Evolutionary conservation across 2,888 invertebrate species (phyloP).

Genomic region (Andrena camellia): DNA sequence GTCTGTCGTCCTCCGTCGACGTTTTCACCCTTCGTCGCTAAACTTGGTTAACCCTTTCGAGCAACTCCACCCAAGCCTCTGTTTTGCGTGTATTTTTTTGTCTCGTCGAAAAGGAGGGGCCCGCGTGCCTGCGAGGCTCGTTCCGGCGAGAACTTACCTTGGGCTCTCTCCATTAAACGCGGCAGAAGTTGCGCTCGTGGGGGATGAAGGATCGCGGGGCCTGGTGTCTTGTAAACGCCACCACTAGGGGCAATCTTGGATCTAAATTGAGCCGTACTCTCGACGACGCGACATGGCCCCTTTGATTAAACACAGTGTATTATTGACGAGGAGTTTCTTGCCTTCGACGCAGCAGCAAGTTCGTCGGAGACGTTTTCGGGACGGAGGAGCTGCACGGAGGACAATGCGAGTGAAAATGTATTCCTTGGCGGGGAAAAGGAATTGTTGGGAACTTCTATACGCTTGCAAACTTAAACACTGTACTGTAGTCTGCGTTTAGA

Average conservation of each 20-base stretch:
- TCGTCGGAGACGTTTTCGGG: not conserved
- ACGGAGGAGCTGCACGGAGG: not conserved
- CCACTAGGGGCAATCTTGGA: constrained; percentile 35
- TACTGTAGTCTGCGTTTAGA: not conserved
- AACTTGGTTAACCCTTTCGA: constrained; percentile 60
- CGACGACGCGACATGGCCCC: constrained; percentile 36
- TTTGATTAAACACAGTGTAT: constrained; percentile 51
- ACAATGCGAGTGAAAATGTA: not conserved
- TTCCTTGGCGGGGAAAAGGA: not conserved
- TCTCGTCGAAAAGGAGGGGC: not conserved
- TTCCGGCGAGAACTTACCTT: constrained; percentile 40
- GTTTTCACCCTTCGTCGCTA: constrained; percentile 41
- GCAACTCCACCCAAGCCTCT: constrained; percentile 20
- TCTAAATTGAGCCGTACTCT: constrained; percentile 38
- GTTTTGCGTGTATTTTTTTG: constrained; percentile 2
- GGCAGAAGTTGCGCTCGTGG: not conserved
- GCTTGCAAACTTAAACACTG: not conserved
- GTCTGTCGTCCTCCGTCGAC: constrained; percentile 34
- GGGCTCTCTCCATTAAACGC: constrained; percentile 19
- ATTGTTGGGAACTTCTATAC: not conserved
- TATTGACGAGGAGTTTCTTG: constrained; percentile 37
- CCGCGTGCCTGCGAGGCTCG: constrained; percentile 38
- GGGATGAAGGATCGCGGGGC: constrained; percentile 11
- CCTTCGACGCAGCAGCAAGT: constrained; percentile 17
- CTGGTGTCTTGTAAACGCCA: constrained; percentile 24